Conservation (phyloP, 2,888 invertebrate species). For the Leptopilina syphax region DNA sequence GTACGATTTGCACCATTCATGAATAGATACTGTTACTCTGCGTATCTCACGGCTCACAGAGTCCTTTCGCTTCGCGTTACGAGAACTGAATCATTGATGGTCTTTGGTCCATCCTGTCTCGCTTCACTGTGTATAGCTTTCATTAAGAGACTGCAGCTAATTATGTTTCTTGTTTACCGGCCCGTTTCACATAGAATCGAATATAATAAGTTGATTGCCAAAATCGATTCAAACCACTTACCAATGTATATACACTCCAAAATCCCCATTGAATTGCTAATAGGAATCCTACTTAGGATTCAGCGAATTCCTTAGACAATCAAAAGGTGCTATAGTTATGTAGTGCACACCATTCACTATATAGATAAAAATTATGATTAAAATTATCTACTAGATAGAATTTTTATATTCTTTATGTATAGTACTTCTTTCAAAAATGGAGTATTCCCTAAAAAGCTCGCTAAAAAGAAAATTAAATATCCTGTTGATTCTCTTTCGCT, state of each 20-base stretch:
- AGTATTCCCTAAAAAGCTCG: neutral
- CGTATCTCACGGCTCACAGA: slow-evolving; percentile 43
- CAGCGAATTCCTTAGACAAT: slow-evolving; percentile 14
- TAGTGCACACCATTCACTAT: too few species aligned
- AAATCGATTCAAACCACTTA: slow-evolving; percentile 25
- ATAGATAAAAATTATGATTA: too few species aligned
- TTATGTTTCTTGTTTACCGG: slow-evolving; percentile 58
- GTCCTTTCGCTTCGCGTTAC: slow-evolving; percentile 45
- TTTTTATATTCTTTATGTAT: too few species aligned
- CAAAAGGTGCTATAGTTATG: neutral
- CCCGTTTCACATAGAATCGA: slow-evolving; percentile 31
- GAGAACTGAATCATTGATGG: slow-evolving; percentile 53
- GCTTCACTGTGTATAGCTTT: slow-evolving; percentile 52
- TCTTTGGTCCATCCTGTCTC: slow-evolving; percentile 43
- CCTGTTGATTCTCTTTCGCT: neutral
- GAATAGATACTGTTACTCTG: slow-evolving; percentile 36
- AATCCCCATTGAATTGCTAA: slow-evolving; percentile 31
- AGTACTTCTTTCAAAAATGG: too few species aligned
- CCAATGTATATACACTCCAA: neutral
- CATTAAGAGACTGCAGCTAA: slow-evolving; percentile 61
- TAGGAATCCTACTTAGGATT: neutral
- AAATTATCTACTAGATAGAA: too few species aligned
- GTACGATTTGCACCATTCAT: slow-evolving; percentile 48
- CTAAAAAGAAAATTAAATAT: slow-evolving; percentile 15
- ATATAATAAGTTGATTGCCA: slow-evolving; percentile 39